Evolutionary conservation across 2,888 invertebrate genomes (phyloP).

Genomic region (Drosophila birchii): DNA sequence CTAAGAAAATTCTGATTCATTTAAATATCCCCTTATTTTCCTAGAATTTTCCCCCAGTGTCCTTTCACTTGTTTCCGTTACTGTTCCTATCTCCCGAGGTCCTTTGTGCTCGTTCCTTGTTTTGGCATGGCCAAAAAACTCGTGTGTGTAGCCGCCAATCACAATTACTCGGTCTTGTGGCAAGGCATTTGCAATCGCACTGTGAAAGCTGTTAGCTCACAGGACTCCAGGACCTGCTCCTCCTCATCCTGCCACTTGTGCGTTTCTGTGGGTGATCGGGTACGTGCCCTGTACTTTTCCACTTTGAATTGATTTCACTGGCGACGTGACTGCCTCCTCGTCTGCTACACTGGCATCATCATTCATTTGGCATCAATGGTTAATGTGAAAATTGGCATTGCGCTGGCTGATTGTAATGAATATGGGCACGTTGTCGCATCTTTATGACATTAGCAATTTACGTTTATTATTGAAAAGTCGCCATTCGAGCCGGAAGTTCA

Average conservation of each 20-base stretch:
- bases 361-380: conserved; percentile 67
- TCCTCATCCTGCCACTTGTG: conserved; percentile 33
- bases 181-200: conserved; percentile 35
- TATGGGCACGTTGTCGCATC: conserved; percentile 61
- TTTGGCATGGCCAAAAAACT: conserved; percentile 36
- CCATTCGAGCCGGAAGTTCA: not conserved
- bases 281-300: conserved; percentile 55
- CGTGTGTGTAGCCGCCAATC: conserved; percentile 67
- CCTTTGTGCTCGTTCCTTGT: conserved; percentile 18
- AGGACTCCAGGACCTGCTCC: conserved; percentile 20
- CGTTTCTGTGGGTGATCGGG: conserved; percentile 29
- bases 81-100: not conserved
- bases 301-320: conserved; percentile 70
- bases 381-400: conserved; percentile 71
- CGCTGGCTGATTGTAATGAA: conserved; percentile 63
- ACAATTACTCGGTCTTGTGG: conserved; percentile 62
- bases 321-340: conserved; percentile 61
- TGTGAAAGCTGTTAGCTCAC: conserved; percentile 14
- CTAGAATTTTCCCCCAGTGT: conserved; percentile 6
- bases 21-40: too few species aligned
- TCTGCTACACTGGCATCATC: conserved; percentile 32
- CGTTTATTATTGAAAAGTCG: conserved; percentile 39
- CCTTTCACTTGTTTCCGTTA: not conserved
- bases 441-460: conserved; percentile 68
- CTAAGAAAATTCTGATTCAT: too few species aligned